Conservation (phyloP, 2,113 vertebrate genomes). For the Echinops telfairi region DNA sequence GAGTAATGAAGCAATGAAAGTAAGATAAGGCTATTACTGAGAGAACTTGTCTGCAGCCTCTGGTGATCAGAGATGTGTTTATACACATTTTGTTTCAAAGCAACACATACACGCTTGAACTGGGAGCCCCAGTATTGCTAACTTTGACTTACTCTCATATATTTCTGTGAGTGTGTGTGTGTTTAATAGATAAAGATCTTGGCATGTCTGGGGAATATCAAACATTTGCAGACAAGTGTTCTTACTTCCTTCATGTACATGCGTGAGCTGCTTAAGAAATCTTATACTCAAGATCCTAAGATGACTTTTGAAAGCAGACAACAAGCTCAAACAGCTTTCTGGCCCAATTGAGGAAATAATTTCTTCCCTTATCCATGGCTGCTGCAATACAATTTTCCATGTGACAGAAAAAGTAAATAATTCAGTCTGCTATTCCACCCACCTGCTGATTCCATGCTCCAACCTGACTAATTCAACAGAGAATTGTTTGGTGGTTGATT, state of each 20-base stretch:
- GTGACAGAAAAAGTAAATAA: constrained; percentile 25
- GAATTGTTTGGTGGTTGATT: constrained; percentile 11
- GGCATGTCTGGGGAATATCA: background rate
- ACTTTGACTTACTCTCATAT: too few relatives aligned
- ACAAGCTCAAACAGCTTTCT: constrained; percentile 53
- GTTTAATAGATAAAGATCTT: background rate
- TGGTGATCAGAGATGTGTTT: too few relatives aligned
- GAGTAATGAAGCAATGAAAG: too few relatives aligned
- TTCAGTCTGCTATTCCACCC: constrained; percentile 47
- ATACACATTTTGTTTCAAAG: too few relatives aligned
- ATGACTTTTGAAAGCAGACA: constrained; percentile 42
- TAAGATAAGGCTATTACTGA: too few relatives aligned
- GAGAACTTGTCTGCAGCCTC: too few relatives aligned
- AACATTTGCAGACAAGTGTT: background rate
- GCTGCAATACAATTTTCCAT: constrained; percentile 40
- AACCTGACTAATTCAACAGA: constrained; percentile 59
- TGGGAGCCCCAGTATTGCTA: too few relatives aligned
- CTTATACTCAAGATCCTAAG: background rate
- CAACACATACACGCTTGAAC: too few relatives aligned
- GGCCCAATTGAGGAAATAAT: background rate
- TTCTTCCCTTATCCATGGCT: constrained; percentile 2
- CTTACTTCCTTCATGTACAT: background rate
- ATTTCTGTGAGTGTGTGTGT: too few relatives aligned
- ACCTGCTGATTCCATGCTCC: constrained; percentile 40
- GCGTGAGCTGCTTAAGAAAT: constrained; percentile 12